phyloP scores from a whole-genome alignment of 1,140 invertebrate genomes.

The Pogonomyrmex barbatus region DNA sequence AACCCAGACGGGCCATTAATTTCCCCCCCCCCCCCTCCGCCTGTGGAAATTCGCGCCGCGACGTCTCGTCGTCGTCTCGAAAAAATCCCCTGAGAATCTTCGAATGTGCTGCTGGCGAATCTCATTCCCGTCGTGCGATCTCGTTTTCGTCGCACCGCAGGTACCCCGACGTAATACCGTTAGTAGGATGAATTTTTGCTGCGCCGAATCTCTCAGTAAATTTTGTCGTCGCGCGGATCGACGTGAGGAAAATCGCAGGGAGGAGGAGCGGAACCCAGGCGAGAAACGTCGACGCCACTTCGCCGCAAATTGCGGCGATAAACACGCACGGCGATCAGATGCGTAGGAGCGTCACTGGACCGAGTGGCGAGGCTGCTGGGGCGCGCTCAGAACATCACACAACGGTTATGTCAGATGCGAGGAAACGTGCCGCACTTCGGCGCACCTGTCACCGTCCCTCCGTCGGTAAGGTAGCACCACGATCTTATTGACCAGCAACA shows the following conservation, averaged over 20 bases:
- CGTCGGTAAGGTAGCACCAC: not conserved
- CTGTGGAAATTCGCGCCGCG: no score
- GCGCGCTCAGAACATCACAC: slow-evolving; percentile 30
- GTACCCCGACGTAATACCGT: not conserved
- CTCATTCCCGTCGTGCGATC: not conserved
- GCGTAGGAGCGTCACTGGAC: slow-evolving; percentile 3
- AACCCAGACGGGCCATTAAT: not conserved
- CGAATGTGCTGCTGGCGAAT: no score
- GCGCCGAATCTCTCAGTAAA: not conserved
- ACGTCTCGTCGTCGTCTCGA: no score
- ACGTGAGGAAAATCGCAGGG: not conserved
- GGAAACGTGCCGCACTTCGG: not conserved
- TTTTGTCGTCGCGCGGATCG: not conserved
- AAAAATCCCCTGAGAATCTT: no score
- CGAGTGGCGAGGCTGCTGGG: slow-evolving; percentile 5
- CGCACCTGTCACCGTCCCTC: slow-evolving; percentile 19
- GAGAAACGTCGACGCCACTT: not conserved
- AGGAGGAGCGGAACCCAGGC: not conserved
- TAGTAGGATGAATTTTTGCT: not conserved
- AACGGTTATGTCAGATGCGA: slow-evolving; percentile 42
- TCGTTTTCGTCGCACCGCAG: not conserved
- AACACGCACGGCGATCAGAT: slow-evolving; percentile 5
- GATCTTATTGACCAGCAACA: no score
- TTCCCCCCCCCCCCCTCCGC: no score
- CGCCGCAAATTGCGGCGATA: not conserved